Evolutionary conservation across 2,797 vertebrate genomes (phyloP).

Genomic region (Garrulus glandarius): DNA sequence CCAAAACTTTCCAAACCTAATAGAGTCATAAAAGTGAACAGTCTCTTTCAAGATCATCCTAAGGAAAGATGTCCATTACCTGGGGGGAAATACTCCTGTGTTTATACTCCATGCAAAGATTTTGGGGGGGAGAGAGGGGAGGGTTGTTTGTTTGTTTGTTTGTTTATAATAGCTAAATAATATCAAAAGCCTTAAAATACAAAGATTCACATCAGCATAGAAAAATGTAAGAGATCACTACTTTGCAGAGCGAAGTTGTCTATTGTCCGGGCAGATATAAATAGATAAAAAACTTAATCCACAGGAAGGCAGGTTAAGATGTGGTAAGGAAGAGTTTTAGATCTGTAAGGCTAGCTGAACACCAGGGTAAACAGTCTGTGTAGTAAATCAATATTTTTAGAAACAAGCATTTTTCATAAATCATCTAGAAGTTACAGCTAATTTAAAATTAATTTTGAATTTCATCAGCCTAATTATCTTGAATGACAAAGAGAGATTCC

Average conservation of each 20-base stretch:
- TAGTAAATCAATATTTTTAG: background rate
- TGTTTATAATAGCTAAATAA: background rate
- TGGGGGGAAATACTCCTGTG: rapidly evolving
- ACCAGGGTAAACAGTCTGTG: background rate
- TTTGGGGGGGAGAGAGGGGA: background rate
- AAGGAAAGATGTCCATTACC: background rate
- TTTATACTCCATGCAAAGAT: background rate
- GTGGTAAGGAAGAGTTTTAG: background rate
- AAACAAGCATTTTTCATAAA: background rate
- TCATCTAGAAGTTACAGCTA: background rate
- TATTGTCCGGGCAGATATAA: background rate
- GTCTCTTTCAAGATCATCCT: background rate
- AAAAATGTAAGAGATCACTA: background rate
- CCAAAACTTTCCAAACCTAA: background rate
- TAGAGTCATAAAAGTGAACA: background rate
- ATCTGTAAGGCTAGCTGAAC: background rate
- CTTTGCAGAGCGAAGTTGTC: background rate
- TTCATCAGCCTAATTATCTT: background rate
- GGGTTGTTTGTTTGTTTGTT: background rate
- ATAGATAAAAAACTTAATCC: background rate
- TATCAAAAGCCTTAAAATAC: background rate
- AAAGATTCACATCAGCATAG: background rate
- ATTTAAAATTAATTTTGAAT: background rate
- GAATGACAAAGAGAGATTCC: background rate
- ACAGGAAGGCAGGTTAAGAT: background rate